A percentile compares a stretch with the other conserved stretches of the same genome.
phyloP scores from a whole-genome alignment of 2,113 vertebrate genomes.

The Irena cyanogastra region DNA sequence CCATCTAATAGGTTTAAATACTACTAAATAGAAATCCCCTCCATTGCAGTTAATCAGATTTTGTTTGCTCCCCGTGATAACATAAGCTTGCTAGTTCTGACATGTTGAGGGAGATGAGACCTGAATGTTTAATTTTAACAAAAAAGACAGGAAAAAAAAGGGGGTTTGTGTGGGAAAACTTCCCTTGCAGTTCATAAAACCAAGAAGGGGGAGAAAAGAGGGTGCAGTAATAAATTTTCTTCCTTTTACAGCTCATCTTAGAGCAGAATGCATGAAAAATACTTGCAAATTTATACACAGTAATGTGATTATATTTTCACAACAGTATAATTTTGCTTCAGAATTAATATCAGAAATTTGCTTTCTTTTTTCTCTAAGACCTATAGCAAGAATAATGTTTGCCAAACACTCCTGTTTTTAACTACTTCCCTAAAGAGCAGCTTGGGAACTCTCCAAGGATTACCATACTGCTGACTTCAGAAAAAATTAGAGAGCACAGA shows the following conservation, averaged over 20 bases:
- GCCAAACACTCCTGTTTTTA: background rate
- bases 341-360: background rate
- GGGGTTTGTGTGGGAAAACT: background rate
- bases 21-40: conserved; percentile 25
- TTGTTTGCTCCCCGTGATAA: conserved; percentile 2
- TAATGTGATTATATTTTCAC: background rate
- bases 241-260: background rate
- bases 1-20: conserved; percentile 21
- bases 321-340: background rate
- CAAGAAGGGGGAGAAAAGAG: background rate
- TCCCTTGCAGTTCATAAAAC: background rate
- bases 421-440: background rate
- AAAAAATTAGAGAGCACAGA: background rate
- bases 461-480: conserved; percentile 18
- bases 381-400: background rate
- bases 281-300: background rate
- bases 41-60: conserved; percentile 42
- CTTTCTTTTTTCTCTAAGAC: background rate
- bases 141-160: background rate
- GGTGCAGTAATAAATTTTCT: background rate
- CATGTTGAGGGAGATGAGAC: background rate
- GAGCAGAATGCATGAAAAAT: background rate
- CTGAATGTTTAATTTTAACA: background rate
- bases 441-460: conserved; percentile 1
- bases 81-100: conserved; percentile 7